Evolutionary conservation across 2,888 invertebrate genomes (phyloP).

Genomic region (Agriopis aurantiaria): DNA sequence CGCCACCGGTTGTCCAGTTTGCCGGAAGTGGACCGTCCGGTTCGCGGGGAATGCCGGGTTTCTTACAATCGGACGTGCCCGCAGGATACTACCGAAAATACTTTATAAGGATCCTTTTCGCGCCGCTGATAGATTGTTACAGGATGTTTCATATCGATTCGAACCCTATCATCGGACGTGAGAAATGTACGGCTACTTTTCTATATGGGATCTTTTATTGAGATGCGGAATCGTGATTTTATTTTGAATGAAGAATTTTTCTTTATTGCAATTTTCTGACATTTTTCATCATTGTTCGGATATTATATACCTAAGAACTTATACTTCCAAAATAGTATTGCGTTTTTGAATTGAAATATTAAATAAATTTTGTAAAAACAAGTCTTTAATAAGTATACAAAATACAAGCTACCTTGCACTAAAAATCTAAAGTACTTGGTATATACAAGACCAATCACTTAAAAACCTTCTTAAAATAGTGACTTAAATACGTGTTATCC

Average conservation of each 20-base stretch:
- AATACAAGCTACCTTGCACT: not conserved
- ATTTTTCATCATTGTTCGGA: not conserved
- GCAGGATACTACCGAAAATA: conserved; percentile 70
- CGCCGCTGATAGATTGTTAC: conserved; percentile 70
- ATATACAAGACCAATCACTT: not conserved
- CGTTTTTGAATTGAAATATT: too few relatives aligned
- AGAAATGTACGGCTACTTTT: conserved; percentile 49
- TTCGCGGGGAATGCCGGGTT: conserved; percentile 57
- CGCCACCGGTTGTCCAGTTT: conserved; percentile 51
- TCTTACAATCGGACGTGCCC: conserved; percentile 67
- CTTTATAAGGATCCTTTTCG: conserved; percentile 65
- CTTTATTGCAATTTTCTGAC: not conserved
- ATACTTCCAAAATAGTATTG: too few relatives aligned
- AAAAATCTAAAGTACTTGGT: too few relatives aligned
- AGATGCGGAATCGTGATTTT: conserved; percentile 35
- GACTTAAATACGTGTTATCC: not conserved
- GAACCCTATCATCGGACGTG: conserved; percentile 57
- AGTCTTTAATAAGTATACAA: too few relatives aligned
- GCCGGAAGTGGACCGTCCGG: conserved; percentile 71
- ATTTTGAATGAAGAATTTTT: conserved; percentile 15
- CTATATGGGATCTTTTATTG: conserved; percentile 33
- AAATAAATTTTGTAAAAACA: too few relatives aligned
- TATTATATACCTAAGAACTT: too few relatives aligned
- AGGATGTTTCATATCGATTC: conserved; percentile 73
- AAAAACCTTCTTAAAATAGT: not conserved